phyloP scores from a whole-genome alignment of 2,888 invertebrate genomes.

The Oligia fasciuncula region DNA sequence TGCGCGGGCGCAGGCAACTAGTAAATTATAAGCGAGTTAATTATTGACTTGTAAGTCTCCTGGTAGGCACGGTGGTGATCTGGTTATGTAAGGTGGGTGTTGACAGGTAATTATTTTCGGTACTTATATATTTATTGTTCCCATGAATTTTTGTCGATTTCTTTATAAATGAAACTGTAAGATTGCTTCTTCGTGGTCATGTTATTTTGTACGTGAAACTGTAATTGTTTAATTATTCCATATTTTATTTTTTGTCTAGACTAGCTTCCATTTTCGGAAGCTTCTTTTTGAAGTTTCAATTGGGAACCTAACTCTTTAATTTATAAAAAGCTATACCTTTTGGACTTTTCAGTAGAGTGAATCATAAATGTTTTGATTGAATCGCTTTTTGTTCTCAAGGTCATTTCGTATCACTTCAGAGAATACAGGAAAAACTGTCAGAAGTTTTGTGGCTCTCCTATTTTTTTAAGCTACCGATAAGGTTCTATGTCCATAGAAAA shows the following conservation, averaged over 20 bases:
- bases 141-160: background rate
- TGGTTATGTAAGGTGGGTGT: slow-evolving; percentile 31
- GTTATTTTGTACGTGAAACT: background rate
- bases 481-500: background rate
- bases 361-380: background rate
- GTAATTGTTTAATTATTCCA: background rate
- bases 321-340: too few species aligned
- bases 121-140: background rate
- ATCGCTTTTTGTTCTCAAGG: background rate
- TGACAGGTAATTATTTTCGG: background rate
- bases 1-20: slow-evolving; percentile 30
- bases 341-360: background rate
- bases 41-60: slow-evolving; percentile 42
- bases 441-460: background rate
- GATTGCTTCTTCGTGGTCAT: background rate
- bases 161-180: background rate
- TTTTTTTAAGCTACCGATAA: background rate
- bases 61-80: slow-evolving; percentile 18
- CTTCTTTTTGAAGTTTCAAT: background rate
- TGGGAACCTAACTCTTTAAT: too few species aligned
- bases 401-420: background rate
- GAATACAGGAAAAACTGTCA: background rate
- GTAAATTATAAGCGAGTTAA: slow-evolving; percentile 54
- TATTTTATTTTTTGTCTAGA: background rate
- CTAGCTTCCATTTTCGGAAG: background rate